A percentile compares a stretch with the other conserved stretches of the same genome.
phyloP scores from a whole-genome alignment of 2,888 invertebrate genomes.

The Heteromurus nitidus region DNA sequence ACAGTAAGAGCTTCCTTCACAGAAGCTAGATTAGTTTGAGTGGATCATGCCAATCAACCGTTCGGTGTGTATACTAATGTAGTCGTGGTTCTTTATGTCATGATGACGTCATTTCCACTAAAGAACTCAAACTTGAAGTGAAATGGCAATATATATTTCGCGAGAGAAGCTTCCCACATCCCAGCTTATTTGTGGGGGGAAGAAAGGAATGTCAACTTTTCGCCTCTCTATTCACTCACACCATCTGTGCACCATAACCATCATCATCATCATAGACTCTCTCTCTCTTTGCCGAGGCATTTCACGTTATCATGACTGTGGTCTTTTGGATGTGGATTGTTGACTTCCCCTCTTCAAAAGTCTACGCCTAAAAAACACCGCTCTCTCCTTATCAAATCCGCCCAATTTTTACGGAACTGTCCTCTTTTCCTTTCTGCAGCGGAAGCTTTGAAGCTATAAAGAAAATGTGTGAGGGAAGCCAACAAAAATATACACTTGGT shows the following conservation, averaged over 20 bases:
- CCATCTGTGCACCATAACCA: background rate
- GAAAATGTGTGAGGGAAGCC: no score
- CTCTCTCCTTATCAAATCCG: no score
- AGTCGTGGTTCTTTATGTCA: no score
- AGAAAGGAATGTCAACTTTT: background rate
- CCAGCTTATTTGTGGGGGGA: background rate
- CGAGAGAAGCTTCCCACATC: background rate
- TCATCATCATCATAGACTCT: background rate
- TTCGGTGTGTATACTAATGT: constrained; percentile 8
- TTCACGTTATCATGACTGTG: no score
- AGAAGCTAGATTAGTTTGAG: constrained; percentile 45
- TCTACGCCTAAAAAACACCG: no score
- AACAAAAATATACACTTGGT: background rate
- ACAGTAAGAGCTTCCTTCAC: background rate
- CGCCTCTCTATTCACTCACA: background rate
- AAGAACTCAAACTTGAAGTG: no score
- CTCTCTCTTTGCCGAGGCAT: background rate
- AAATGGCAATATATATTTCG: no score
- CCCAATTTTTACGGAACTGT: no score
- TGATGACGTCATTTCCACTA: constrained; percentile 50
- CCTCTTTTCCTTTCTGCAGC: no score
- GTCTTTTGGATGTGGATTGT: no score
- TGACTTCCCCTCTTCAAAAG: no score
- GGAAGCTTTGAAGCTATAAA: no score
- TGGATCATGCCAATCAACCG: constrained; percentile 46